Base-by-base conservation (phyloP, 2,113 vertebrate genomes). In the Mesoclemmys tuberculata region DNA sequence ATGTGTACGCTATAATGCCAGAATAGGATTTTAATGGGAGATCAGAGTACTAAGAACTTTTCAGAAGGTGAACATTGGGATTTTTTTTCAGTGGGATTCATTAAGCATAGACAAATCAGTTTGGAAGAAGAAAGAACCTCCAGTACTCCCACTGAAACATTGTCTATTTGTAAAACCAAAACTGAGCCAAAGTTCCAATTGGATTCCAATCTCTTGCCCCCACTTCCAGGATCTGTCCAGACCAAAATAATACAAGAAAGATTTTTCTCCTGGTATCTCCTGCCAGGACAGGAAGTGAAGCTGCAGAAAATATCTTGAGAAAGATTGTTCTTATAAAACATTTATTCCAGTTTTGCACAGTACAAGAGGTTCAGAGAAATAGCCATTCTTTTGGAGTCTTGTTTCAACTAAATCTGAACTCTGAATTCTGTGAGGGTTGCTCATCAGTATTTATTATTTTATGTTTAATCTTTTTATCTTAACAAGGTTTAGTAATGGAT, bases 81-180 rank as follows among this genome's bases (percentile, higher is more conserved):
- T 93, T 79, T 87, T 90, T 95, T 93, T 26, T 80, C 94, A 84
- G 78, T 3, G 5, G 8, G 35, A 84, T 4, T 10, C 9, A 4
- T 22, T 83, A 93, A 93, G 87, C 77, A 44, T 26, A 79, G 51
- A 58, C 58, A 96, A 90, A n/a, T 87, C 22, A 55, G 21, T 96
- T 93, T 82, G 0, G 24, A 85, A 92, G 55, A 55, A 96, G 74
- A 51, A 68, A 68, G 61, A 85, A 90, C 49, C 78, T n/a, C 87
- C 71, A 82, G 2, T 46, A 29, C 83, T 89, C 93, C 87, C 82
- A 89, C 91, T 88, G 84, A 90, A 94, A 95, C 93, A 94, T 94
- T 94, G 92, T 96, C 90, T 97, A 89, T 96, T 92, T 95, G 91
- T 85, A 88, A 91, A 91, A 95, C 61, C 93, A 96, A 96, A 94